These are phyloP conservation scores for Calosoma granatense DNA, from an alignment of 1,140 invertebrate species.

Conservation along the genomic window DNA sequence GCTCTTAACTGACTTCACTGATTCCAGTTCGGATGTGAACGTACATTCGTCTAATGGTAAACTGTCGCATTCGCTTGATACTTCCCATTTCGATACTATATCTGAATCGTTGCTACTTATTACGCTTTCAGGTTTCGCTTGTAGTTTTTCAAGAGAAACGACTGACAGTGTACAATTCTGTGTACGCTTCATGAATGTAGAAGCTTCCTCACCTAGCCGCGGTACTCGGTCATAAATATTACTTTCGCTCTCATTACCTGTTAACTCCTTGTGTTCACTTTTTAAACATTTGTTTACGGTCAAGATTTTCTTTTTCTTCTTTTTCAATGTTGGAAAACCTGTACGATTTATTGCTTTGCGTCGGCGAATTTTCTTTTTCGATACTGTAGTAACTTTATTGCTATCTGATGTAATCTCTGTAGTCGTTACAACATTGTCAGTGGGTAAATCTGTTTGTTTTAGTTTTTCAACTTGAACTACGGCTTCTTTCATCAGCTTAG, in stretches of 20 bases:
- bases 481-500: slow-evolving; percentile 15
- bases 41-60: slow-evolving; percentile 36
- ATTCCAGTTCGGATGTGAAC: background rate
- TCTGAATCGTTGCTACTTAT: slow-evolving; percentile 18
- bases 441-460: slow-evolving; percentile 12
- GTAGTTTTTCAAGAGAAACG: slow-evolving; percentile 45
- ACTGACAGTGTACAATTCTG: slow-evolving; percentile 41
- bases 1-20: slow-evolving; percentile 35
- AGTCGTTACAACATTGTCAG: slow-evolving; percentile 16
- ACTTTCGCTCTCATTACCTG: background rate
- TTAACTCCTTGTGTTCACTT: background rate
- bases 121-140: slow-evolving; percentile 33
- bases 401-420: slow-evolving; percentile 19
- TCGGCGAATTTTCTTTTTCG: slow-evolving; percentile 57
- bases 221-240: slow-evolving; percentile 50
- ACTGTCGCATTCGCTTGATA: slow-evolving; percentile 45
- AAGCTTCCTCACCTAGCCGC: slow-evolving; percentile 49
- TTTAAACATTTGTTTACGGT: background rate
- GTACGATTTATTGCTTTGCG: slow-evolving; percentile 73
- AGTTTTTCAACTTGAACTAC: background rate
- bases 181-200: slow-evolving; percentile 48
- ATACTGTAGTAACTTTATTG: slow-evolving; percentile 13
- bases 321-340: slow-evolving; percentile 74
- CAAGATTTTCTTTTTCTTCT: slow-evolving; percentile 63
- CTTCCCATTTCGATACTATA: slow-evolving; percentile 37